Conservation (phyloP, 1,140 invertebrate species). For the Pygmarrhopalites habei region DNA sequence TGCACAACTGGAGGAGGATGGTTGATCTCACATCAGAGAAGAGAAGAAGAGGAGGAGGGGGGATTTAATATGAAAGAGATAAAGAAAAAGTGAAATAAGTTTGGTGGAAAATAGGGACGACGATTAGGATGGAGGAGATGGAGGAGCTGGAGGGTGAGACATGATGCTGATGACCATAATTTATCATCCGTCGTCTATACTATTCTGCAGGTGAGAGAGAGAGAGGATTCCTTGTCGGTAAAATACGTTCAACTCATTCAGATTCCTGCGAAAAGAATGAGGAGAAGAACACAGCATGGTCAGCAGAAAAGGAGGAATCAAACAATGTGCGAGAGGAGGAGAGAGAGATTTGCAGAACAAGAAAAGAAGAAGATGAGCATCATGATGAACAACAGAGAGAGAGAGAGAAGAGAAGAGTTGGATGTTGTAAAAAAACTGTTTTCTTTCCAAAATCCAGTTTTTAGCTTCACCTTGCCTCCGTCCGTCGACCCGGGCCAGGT, state of each 20-base stretch:
- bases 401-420: background rate
- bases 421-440: conserved; percentile 19
- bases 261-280: background rate
- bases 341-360: too few species aligned
- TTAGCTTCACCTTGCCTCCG: conserved; percentile 31
- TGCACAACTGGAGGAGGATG: too few species aligned
- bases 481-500: conserved; percentile 29
- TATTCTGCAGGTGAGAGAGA: conserved; percentile 3
- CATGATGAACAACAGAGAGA: background rate
- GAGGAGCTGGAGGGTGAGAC: background rate
- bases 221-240: background rate
- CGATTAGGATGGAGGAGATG: too few species aligned
- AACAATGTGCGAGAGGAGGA: too few species aligned
- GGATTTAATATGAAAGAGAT: too few species aligned
- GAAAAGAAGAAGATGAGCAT: too few species aligned
- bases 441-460: conserved; percentile 35
- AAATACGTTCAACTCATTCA: conserved; percentile 7
- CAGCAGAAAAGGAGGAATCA: too few species aligned
- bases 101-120: too few species aligned
- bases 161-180: conserved; percentile 11
- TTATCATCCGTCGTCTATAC: conserved; percentile 1
- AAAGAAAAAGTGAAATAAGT: too few species aligned
- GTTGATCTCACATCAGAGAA: too few species aligned
- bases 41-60: too few species aligned
- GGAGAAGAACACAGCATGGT: too few species aligned